Conservation (phyloP, 2,113 vertebrate species). For the Tylochromis polylepis region DNA sequence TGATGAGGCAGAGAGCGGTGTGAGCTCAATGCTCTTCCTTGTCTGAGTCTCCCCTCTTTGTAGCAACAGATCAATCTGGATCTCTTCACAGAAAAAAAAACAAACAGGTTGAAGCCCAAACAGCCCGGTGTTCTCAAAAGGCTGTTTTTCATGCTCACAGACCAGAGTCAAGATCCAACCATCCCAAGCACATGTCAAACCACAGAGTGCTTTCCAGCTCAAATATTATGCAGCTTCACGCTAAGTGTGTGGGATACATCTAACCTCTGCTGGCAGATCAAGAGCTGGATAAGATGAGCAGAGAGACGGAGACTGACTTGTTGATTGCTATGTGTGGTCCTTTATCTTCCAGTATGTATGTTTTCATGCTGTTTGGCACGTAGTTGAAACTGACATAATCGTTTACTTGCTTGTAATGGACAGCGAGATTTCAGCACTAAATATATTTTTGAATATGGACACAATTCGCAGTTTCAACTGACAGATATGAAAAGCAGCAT, state of each 20-base stretch:
- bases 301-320: background rate
- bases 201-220: constrained; percentile 36
- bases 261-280: constrained; percentile 40
- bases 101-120: constrained; percentile 6
- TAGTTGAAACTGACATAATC: background rate
- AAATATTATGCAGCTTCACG: constrained; percentile 50
- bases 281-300: constrained; percentile 17
- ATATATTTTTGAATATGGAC: background rate
- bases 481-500: background rate
- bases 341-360: background rate
- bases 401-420: background rate
- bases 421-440: background rate
- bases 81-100: background rate
- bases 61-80: constrained; percentile 18
- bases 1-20: constrained; percentile 24
- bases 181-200: constrained; percentile 29
- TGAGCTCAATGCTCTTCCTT: constrained; percentile 8
- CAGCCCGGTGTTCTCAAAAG: background rate
- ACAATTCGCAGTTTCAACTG: background rate
- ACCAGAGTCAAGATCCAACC: constrained; percentile 21
- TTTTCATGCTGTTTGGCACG: background rate
- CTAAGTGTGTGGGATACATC: constrained; percentile 35
- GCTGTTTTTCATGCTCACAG: constrained; percentile 10
- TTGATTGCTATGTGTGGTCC: background rate
- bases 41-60: background rate